Conservation (phyloP, 2,113 vertebrate species). For the Chaetops frenatus region DNA sequence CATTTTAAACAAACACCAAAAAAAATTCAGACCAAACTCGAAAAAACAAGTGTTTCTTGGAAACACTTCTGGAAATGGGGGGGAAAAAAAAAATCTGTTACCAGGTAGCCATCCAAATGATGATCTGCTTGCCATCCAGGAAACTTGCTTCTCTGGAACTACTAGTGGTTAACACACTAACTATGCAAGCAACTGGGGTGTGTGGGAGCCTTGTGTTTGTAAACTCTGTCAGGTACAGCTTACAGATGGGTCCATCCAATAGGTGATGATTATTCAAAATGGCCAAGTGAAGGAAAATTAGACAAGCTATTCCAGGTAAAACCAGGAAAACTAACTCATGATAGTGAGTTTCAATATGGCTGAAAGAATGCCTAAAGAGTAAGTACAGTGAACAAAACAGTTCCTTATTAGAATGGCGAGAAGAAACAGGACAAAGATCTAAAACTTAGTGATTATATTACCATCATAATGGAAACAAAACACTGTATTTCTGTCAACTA, state of each 20-base stretch:
- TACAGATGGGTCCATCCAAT: not conserved
- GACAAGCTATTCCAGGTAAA: not conserved
- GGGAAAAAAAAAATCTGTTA: not conserved
- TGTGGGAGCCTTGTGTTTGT: not conserved
- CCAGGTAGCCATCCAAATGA: not conserved
- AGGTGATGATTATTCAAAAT: not conserved
- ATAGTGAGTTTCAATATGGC: not conserved
- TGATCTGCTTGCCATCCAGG: not conserved
- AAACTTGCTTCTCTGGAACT: not conserved
- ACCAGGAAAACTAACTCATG: not conserved
- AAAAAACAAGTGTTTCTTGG: not conserved
- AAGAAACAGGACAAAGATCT: not conserved
- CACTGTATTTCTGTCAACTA: not conserved
- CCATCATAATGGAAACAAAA: not conserved
- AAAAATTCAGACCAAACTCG: not conserved
- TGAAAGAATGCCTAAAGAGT: not conserved
- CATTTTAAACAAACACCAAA: not conserved
- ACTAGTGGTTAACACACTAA: not conserved
- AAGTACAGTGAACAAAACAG: not conserved
- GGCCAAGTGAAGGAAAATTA: not conserved
- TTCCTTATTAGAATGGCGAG: not conserved
- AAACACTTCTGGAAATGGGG: not conserved
- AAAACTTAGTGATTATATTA: not conserved
- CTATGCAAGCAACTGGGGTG: accelerated
- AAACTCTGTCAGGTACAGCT: not conserved